Evolutionary conservation across 2,113 vertebrate genomes (phyloP).

Genomic region (Chunga burmeisteri): DNA sequence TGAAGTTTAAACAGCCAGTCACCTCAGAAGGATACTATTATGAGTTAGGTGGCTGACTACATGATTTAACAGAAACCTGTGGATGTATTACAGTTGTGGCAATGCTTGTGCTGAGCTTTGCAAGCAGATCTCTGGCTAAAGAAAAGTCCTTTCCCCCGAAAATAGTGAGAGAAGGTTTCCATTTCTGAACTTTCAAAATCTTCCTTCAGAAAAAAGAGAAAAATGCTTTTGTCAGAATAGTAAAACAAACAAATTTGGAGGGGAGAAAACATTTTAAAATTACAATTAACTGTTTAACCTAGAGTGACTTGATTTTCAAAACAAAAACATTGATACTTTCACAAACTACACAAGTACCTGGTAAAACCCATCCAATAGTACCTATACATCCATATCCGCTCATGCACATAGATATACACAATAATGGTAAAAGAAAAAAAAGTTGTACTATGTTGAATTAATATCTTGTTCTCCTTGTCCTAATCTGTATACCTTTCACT

Average conservation of each 20-base stretch:
- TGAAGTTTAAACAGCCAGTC: not conserved
- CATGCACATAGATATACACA: not conserved
- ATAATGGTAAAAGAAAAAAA: not conserved
- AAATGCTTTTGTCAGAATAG: not conserved
- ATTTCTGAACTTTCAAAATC: not conserved
- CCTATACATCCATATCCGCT: not conserved
- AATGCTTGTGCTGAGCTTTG: not conserved
- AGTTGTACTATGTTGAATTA: not conserved
- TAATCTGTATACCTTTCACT: not conserved
- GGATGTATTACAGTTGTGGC: not conserved
- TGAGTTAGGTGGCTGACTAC: not conserved
- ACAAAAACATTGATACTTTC: not conserved
- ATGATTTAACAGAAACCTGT: not conserved
- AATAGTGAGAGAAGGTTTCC: not conserved
- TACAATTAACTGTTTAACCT: not conserved
- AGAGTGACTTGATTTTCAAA: not conserved
- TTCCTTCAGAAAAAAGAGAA: not conserved
- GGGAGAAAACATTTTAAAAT: not conserved
- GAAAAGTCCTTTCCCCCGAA: not conserved
- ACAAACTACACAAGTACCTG: not conserved
- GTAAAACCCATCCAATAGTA: not conserved
- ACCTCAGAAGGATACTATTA: not conserved
- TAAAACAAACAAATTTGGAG: not conserved
- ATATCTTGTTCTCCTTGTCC: not conserved
- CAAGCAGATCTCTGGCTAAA: not conserved